Percentiles rank a stretch among this genome's conserved stretches.
phyloP scores from a whole-genome alignment of 64 coral and sea anemone species.

The Porites australiensis region DNA sequence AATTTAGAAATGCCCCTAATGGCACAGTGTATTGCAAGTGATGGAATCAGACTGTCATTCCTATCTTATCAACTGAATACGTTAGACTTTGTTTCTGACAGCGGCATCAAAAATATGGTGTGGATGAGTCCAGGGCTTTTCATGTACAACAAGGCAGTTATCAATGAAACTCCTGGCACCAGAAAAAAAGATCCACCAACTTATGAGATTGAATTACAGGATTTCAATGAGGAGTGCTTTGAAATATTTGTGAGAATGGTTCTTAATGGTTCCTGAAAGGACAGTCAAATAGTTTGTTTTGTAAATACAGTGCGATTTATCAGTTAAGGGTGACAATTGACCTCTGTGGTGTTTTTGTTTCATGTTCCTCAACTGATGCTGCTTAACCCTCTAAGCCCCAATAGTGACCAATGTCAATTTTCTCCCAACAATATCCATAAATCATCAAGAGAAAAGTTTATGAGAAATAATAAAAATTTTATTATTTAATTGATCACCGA shows the following conservation, averaged over 20 bases:
- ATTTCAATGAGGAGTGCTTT: slow-evolving; percentile 79
- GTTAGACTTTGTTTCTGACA: slow-evolving; percentile 75
- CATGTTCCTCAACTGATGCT: too few species aligned
- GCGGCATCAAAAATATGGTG: slow-evolving; percentile 91
- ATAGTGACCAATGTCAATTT: too few species aligned
- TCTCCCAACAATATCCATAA: too few species aligned
- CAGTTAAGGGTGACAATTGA: too few species aligned
- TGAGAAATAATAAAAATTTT: too few species aligned
- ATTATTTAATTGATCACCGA: too few species aligned
- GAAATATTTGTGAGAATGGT: slow-evolving; percentile 79
- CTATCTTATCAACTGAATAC: slow-evolving; percentile 93
- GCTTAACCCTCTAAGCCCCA: too few species aligned
- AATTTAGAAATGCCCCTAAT: slow-evolving; percentile 76
- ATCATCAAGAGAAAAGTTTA: too few species aligned
- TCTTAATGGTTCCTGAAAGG: slow-evolving; percentile 40
- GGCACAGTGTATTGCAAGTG: slow-evolving; percentile 78
- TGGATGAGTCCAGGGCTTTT: slow-evolving; percentile 84
- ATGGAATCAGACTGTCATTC: slow-evolving; percentile 83
- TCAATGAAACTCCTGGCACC: slow-evolving; percentile 60
- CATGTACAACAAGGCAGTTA: slow-evolving; percentile 69
- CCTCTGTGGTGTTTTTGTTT: too few species aligned
- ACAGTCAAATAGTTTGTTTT: too few species aligned
- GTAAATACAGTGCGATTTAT: too few species aligned
- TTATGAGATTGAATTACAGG: slow-evolving; percentile 72
- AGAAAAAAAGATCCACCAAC: slow-evolving; percentile 48